phyloP scores from a whole-genome alignment of 2,797 vertebrate species.

The Cephalopachus bancanus region DNA sequence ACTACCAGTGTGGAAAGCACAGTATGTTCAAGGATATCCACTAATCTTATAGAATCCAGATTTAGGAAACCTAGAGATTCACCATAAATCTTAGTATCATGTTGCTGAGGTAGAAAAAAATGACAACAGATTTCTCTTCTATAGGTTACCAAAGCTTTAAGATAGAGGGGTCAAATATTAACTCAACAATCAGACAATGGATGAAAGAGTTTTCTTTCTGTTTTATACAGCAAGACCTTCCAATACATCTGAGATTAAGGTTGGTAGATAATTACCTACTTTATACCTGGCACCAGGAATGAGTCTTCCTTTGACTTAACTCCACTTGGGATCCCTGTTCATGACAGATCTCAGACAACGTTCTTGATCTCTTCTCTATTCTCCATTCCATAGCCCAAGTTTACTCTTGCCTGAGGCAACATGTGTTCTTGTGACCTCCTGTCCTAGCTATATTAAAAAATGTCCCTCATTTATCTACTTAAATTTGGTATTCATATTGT shows the following conservation, averaged over 20 bases:
- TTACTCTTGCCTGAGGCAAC: background rate
- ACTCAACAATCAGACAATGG: background rate
- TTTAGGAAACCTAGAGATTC: background rate
- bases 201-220: background rate
- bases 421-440: background rate
- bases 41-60: background rate
- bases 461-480: background rate
- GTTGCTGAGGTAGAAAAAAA: background rate
- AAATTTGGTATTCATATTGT: background rate
- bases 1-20: background rate
- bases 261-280: background rate
- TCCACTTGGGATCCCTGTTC: background rate
- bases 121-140: background rate
- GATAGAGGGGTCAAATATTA: background rate
- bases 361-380: background rate
- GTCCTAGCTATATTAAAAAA: background rate
- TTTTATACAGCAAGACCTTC: background rate
- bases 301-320: background rate
- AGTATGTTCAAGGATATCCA: background rate
- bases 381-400: background rate
- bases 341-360: background rate
- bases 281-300: background rate
- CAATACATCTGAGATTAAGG: background rate
- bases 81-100: background rate
- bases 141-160: background rate